phyloP scores from a whole-genome alignment of 2,797 vertebrate genomes.

The Enteromius paludinosus region DNA sequence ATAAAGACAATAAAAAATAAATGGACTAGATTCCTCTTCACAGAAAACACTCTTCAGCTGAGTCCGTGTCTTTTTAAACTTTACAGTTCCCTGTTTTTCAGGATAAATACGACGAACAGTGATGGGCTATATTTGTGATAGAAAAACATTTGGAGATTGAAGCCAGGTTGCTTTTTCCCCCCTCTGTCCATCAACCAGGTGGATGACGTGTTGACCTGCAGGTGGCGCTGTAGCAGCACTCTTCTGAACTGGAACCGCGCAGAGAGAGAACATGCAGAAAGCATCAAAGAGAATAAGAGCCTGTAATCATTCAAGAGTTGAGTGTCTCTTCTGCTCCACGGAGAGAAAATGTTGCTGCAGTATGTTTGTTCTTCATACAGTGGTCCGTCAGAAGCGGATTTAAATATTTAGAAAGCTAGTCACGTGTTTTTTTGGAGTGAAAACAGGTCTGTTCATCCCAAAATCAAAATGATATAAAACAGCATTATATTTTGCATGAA shows the following conservation, averaged over 20 bases:
- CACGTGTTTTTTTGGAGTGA: neutral
- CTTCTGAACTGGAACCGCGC: constrained; percentile 17
- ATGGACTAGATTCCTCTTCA: too few relatives aligned
- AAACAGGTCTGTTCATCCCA: neutral
- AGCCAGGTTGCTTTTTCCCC: neutral
- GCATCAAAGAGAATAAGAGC: constrained; percentile 9
- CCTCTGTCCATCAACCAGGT: neutral
- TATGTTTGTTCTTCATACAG: neutral
- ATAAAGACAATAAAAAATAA: too few relatives aligned
- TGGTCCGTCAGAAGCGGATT: neutral
- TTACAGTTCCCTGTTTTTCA: too few relatives aligned
- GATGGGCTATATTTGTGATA: too few relatives aligned
- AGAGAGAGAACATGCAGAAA: neutral
- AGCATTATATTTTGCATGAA: neutral
- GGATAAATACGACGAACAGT: too few relatives aligned
- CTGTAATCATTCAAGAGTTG: constrained; percentile 12
- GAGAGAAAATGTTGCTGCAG: neutral
- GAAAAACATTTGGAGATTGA: neutral
- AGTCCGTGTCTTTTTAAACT: too few relatives aligned
- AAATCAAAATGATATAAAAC: neutral
- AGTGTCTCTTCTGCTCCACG: neutral
- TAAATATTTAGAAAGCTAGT: neutral
- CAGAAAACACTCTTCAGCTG: too few relatives aligned
- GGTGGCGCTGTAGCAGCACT: constrained; percentile 28
- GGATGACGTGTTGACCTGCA: neutral